A percentile compares a stretch with the other conserved stretches of the same genome.
These are phyloP conservation scores for Plecturocebus donacophilus DNA, from an alignment of 2,113 vertebrate genomes.

Conservation along the genomic window DNA sequence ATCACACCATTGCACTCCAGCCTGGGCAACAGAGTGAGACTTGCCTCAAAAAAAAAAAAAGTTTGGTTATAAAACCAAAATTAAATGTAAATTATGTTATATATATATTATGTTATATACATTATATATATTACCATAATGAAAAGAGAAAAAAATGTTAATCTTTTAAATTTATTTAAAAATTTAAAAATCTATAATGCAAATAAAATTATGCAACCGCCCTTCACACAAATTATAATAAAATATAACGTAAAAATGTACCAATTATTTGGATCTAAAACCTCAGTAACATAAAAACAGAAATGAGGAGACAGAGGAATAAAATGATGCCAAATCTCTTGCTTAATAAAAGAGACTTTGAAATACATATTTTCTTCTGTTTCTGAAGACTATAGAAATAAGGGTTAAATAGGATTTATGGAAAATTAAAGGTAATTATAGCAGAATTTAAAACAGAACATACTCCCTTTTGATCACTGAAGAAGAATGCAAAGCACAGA, in stretches of 20 bases:
- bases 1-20: too few species aligned
- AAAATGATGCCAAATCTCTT: slow-evolving; percentile 16
- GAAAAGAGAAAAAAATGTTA: neutral
- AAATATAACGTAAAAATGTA: neutral
- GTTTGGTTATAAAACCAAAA: neutral
- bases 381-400: neutral
- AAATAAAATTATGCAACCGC: slow-evolving; percentile 4
- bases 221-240: slow-evolving; percentile 9
- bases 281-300: neutral
- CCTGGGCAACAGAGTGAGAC: too few species aligned
- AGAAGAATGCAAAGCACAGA: neutral
- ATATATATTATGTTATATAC: neutral
- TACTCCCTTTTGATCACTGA: neutral
- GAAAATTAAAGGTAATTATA: neutral
- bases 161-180: neutral
- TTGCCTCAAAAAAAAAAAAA: too few species aligned
- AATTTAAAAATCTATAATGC: neutral
- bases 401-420: neutral
- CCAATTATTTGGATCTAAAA: slow-evolving; percentile 22
- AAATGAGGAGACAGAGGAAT: neutral
- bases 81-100: neutral
- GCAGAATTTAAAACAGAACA: slow-evolving; percentile 2
- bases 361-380: neutral
- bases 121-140: neutral
- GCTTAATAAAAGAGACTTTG: neutral